Conservation (phyloP, 2,888 invertebrate genomes). For the Rhorus exstirpatorius region DNA sequence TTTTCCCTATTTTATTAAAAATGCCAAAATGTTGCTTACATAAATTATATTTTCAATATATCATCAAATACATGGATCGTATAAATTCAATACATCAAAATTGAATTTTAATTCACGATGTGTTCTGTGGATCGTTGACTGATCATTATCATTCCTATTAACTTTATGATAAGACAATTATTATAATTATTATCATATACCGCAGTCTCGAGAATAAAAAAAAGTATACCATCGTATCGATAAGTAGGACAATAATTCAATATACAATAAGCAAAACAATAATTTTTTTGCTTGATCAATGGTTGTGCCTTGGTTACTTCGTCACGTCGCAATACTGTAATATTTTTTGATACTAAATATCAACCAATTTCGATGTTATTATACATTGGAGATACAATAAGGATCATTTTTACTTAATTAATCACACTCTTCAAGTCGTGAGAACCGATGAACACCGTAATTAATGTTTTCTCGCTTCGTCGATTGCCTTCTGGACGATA, state of each 20-base stretch:
- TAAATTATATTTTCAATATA: no score
- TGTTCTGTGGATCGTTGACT: no score
- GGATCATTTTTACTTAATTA: not conserved
- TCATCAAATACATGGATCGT: no score
- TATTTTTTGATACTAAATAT: no score
- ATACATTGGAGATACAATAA: not conserved
- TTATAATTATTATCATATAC: not conserved
- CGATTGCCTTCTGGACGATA: conserved; percentile 68
- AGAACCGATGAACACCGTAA: not conserved
- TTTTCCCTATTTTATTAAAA: no score
- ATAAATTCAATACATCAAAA: no score
- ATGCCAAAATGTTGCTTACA: no score
- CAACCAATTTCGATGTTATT: no score
- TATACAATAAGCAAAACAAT: conserved; percentile 13
- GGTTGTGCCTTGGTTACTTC: not conserved
- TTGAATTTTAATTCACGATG: no score
- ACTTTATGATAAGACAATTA: not conserved
- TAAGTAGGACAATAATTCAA: not conserved
- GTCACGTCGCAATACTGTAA: no score
- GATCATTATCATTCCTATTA: no score
- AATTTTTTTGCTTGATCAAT: not conserved
- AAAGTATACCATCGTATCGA: conserved; percentile 3
- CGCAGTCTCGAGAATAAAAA: not conserved
- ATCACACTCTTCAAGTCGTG: not conserved
- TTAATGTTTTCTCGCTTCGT: conserved; percentile 61